phyloP scores from a whole-genome alignment of 2,113 vertebrate genomes.

The Arvicanthis niloticus region DNA sequence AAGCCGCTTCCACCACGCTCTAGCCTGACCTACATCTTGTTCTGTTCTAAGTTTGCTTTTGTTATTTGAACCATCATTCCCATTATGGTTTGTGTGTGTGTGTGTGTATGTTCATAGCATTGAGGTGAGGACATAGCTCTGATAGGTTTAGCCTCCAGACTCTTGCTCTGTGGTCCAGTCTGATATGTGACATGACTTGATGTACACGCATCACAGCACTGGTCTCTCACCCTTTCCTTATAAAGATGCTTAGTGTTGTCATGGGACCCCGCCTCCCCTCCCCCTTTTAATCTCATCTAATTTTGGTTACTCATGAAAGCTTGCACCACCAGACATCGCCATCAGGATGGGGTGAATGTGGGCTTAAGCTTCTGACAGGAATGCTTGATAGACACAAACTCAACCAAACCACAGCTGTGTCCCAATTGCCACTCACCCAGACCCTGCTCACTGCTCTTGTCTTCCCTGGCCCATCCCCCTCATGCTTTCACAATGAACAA shows the following conservation, averaged over 20 bases:
- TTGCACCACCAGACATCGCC: not conserved
- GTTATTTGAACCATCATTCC: not conserved
- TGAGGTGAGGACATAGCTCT: not conserved
- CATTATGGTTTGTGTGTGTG: not conserved
- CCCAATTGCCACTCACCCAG: not conserved
- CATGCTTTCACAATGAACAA: not conserved
- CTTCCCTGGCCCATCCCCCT: not conserved
- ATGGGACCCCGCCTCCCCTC: fast-evolving
- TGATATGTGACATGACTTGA: not conserved
- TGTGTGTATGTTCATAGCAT: not conserved
- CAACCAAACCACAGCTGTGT: not conserved
- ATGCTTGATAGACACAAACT: not conserved
- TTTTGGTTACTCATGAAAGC: not conserved
- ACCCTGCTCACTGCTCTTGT: not conserved
- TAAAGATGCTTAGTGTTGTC: not conserved
- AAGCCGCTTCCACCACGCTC: not conserved
- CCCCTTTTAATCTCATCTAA: too few relatives aligned
- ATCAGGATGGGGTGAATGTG: not conserved
- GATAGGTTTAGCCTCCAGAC: not conserved
- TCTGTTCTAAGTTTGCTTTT: not conserved
- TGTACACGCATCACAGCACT: not conserved
- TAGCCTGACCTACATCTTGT: not conserved
- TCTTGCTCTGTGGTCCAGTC: not conserved
- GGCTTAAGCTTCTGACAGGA: not conserved
- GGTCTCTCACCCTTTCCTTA: not conserved